Base-by-base conservation (phyloP, 2,113 vertebrate genomes). In the Halcyon malimbica region DNA sequence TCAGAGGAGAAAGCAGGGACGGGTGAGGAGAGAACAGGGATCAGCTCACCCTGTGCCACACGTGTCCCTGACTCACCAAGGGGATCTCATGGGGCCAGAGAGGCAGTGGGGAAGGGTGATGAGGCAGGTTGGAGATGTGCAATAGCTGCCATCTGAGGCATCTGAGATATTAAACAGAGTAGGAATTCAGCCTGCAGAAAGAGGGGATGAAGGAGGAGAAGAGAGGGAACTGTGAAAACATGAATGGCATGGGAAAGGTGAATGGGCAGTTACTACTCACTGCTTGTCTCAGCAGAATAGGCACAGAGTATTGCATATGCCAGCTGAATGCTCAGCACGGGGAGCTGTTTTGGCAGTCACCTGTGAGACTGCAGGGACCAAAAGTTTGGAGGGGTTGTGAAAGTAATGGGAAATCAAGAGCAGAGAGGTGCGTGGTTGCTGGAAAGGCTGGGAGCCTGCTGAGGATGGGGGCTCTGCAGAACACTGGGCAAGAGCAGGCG, bases 41-140 rank as follows among this genome's bases (percentile, higher is more conserved):
- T 42, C 9, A 0, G 16, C 21, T 88, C 65, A 17, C 14, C 2
- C 68, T 33, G n/a, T 37, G 87, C 39, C 13, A 3, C 5, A 3
- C 3, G 2, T 2, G 28, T 65, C 17, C 1, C 65, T 90, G 51
- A 51, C 57, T 64, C 11, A 0, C 13, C 9, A 2, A 20, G 16
- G 10, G 8, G 16, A 67, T 44, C 60, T 50, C 51, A 24, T 2
- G 1, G 15, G 35, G 12, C 31, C 2, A 15, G 17, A 14, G 26
- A 70, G 14, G 35, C 19, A 64, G 31, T 0, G 0, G 20, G 35
- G 54, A 60, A 60, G 77, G 51, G 51, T 0, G 0, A 81, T 24
- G 54, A 84, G 16, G 2, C 4, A 4, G 11, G 17, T 1, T 80
- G 79, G 71, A 65, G 44, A 5, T 48, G 33, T 25, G 35, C 59